These are phyloP conservation scores for Ifrita kowaldi DNA, from an alignment of 2,113 vertebrate genomes.

Conservation along the genomic window DNA sequence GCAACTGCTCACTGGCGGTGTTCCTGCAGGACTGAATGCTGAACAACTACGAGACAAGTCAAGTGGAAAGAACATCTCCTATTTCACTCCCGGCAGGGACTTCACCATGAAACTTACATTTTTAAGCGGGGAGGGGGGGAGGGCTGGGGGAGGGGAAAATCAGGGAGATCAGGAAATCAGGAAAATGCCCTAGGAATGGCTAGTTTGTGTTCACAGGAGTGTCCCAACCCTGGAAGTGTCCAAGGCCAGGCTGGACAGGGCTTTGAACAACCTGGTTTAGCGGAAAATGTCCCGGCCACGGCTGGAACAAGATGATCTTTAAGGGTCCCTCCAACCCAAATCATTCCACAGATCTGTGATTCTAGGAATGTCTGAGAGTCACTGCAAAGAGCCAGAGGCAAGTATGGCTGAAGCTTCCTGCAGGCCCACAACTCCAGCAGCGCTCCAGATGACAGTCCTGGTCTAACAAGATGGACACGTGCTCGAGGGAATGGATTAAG, in stretches of 20 bases:
- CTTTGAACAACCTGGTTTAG: background rate
- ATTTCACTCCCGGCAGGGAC: background rate
- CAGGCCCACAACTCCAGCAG: background rate
- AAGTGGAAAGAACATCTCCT: background rate
- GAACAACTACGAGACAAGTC: background rate
- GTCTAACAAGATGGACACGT: fast-evolving
- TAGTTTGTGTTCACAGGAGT: background rate
- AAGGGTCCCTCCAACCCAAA: background rate
- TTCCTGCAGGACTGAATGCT: background rate
- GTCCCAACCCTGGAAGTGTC: background rate
- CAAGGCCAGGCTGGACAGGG: background rate
- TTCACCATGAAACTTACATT: background rate
- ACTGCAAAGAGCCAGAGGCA: background rate
- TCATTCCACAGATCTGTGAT: background rate
- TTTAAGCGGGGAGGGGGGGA: fast-evolving
- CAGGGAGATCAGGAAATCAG: background rate
- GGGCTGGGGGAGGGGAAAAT: background rate
- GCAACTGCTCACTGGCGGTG: background rate
- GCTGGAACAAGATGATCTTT: background rate
- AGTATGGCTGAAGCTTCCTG: background rate
- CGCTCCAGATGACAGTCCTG: fast-evolving
- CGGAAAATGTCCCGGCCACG: background rate
- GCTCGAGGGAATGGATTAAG: fast-evolving
- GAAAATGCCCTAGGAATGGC: background rate
- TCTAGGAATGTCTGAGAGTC: background rate